These are phyloP conservation scores for Zosterops lateralis DNA, from an alignment of 2,113 vertebrate species.

Conservation along the genomic window DNA sequence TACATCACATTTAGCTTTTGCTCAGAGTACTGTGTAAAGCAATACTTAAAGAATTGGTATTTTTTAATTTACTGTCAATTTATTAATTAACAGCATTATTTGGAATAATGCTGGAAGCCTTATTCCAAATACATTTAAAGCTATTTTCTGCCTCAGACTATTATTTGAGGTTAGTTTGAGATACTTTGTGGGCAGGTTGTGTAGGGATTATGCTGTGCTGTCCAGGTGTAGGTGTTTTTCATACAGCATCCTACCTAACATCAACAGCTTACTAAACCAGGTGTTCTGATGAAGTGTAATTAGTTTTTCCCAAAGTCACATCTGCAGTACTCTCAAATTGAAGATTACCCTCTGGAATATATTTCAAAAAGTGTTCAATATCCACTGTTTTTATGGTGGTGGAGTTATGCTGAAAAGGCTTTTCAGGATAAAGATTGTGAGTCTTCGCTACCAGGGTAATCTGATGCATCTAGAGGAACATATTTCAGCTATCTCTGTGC, in stretches of 20 bases:
- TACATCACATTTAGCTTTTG: background rate
- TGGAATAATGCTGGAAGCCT: background rate
- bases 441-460: background rate
- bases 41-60: background rate
- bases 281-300: background rate
- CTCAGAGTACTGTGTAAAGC: background rate
- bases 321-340: background rate
- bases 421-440: background rate
- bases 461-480: background rate
- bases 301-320: background rate
- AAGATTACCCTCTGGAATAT: background rate
- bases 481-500: background rate
- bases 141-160: background rate
- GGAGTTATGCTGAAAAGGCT: background rate
- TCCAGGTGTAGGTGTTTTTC: background rate
- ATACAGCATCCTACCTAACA: background rate
- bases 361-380: background rate
- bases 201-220: background rate
- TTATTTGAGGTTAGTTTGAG: background rate
- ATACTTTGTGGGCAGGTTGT: background rate
- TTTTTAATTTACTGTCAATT: background rate
- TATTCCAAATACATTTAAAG: background rate
- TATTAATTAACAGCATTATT: background rate
- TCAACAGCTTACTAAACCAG: background rate
- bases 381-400: background rate